phyloP scores from a whole-genome alignment of 2,888 invertebrate genomes.

The Phania funesta region DNA sequence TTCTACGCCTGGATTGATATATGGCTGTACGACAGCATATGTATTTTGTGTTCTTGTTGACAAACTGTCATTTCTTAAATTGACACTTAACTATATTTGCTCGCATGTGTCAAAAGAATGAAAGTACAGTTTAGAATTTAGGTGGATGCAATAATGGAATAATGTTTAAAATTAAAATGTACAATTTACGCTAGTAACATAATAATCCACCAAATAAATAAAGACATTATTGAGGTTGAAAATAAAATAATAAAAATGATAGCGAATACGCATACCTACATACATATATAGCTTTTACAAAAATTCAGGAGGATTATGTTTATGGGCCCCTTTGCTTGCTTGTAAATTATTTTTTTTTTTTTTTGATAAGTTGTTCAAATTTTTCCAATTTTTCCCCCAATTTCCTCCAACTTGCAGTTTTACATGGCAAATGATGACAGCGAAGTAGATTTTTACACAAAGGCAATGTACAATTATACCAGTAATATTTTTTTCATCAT shows the following conservation, averaged over 20 bases:
- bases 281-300: too few species aligned
- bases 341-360: too few species aligned
- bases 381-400: too few species aligned
- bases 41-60: constrained; percentile 52
- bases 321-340: too few species aligned
- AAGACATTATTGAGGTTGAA: background rate
- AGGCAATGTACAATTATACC: too few species aligned
- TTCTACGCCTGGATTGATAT: constrained; percentile 12
- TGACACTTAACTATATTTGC: constrained; percentile 61
- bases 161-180: background rate
- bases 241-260: background rate
- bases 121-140: constrained; percentile 7
- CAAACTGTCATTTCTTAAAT: constrained; percentile 63
- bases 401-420: too few species aligned
- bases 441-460: too few species aligned
- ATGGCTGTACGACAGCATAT: constrained; percentile 28
- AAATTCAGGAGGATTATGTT: too few species aligned
- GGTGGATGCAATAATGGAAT: background rate
- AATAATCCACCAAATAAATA: background rate
- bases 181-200: background rate
- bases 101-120: constrained; percentile 65
- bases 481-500: too few species aligned
- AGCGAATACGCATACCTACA: background rate
- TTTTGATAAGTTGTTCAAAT: too few species aligned
- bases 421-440: too few species aligned